Conservation (phyloP, 2,888 invertebrate genomes). For the Clunio marinus region DNA sequence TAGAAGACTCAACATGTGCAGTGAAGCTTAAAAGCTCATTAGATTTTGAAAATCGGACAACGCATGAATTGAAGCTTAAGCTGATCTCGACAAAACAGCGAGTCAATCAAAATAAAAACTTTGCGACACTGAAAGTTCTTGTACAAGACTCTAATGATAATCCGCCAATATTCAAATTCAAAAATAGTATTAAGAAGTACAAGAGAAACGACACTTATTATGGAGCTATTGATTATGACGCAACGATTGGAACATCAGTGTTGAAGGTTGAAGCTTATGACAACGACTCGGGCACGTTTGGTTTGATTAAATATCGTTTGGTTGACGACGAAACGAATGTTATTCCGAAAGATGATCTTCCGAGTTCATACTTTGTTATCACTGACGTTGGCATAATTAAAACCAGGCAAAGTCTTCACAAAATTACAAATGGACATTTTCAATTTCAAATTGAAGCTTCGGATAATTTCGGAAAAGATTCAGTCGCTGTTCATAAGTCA, state of each 20-base stretch:
- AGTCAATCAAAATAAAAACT: slow-evolving; percentile 70
- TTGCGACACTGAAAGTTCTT: slow-evolving; percentile 72
- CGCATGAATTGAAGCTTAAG: slow-evolving; percentile 70
- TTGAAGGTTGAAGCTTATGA: slow-evolving; percentile 83
- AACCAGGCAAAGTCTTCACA: slow-evolving; percentile 68
- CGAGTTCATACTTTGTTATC: slow-evolving; percentile 61
- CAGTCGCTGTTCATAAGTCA: slow-evolving; percentile 50
- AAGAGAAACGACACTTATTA: slow-evolving; percentile 69
- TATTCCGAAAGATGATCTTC: slow-evolving; percentile 45
- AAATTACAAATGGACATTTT: slow-evolving; percentile 56
- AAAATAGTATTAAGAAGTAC: slow-evolving; percentile 54
- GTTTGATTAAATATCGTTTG: slow-evolving; percentile 66
- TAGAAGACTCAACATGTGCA: slow-evolving; percentile 79
- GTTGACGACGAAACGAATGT: slow-evolving; percentile 47
- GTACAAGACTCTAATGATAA: slow-evolving; percentile 88
- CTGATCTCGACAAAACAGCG: slow-evolving; percentile 76
- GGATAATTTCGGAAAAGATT: slow-evolving; percentile 52
- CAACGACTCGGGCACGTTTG: slow-evolving; percentile 77
- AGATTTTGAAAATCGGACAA: slow-evolving; percentile 72
- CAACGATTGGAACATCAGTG: slow-evolving; percentile 70
- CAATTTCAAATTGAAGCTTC: slow-evolving; percentile 64
- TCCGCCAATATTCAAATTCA: slow-evolving; percentile 72
- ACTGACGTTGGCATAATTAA: slow-evolving; percentile 74
- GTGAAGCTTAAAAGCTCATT: slow-evolving; percentile 65
- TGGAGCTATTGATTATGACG: slow-evolving; percentile 69